Conservation (phyloP, 2,113 vertebrate genomes). For the Rattus rattus region DNA sequence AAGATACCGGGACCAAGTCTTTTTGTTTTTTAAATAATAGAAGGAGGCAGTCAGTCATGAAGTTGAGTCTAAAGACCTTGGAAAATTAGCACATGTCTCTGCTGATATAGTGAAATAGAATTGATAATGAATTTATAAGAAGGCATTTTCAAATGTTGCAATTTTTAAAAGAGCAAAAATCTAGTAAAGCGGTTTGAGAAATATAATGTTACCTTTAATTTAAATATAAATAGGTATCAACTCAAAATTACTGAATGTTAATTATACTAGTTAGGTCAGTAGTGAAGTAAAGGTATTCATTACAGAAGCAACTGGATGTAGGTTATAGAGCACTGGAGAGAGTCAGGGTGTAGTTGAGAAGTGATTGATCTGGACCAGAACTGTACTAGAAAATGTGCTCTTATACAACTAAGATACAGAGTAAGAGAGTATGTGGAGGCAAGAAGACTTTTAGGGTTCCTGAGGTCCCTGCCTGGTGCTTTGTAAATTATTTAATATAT, state of each 20-base stretch:
- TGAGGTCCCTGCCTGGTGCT: neutral
- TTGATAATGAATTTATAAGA: neutral
- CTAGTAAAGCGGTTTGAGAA: neutral
- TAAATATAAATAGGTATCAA: neutral
- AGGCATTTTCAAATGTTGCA: neutral
- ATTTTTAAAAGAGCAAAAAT: neutral
- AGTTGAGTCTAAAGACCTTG: neutral
- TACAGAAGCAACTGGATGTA: neutral
- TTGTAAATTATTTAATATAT: neutral
- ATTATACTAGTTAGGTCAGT: too few relatives aligned
- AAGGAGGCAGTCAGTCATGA: neutral
- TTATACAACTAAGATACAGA: neutral
- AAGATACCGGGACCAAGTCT: neutral
- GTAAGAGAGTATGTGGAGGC: neutral
- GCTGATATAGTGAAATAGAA: neutral
- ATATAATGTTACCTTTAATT: neutral
- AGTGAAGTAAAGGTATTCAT: neutral
- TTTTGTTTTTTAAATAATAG: constrained; percentile 28
- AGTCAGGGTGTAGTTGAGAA: neutral
- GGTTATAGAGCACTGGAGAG: neutral
- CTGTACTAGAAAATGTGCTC: neutral
- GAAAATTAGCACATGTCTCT: neutral
- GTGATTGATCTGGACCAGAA: neutral
- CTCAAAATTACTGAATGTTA: neutral
- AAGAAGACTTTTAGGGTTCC: neutral